Conservation (phyloP, 2,113 vertebrate genomes). For the Ceyx cyanopectus region DNA sequence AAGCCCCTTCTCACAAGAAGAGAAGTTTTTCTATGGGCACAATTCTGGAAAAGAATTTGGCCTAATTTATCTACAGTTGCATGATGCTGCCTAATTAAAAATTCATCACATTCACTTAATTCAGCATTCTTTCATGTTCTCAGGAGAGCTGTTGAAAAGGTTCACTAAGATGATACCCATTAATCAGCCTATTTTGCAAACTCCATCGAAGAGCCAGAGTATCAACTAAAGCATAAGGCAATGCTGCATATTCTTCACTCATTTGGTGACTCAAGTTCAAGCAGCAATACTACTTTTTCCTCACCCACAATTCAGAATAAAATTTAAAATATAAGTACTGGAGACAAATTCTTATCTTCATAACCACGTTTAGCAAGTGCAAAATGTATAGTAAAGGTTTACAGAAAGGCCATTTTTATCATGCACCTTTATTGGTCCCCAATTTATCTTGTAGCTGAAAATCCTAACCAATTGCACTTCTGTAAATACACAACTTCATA, state of each 20-base stretch:
- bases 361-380: not conserved
- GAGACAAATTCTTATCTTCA: not conserved
- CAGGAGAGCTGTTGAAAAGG: not conserved
- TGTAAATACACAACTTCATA: not conserved
- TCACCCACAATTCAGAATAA: not conserved
- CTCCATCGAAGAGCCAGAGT: not conserved
- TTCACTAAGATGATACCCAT: not conserved
- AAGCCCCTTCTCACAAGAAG: not conserved
- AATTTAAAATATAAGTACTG: not conserved
- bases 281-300: not conserved
- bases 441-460: not conserved
- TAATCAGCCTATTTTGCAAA: conserved; percentile 3
- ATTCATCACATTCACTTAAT: conserved; percentile 26
- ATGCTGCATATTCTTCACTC: not conserved
- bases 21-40: not conserved
- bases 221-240: not conserved
- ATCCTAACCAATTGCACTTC: not conserved
- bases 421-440: not conserved
- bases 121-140: not conserved
- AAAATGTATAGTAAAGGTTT: not conserved
- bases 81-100: not conserved
- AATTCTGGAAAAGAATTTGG: not conserved
- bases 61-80: not conserved
- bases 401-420: not conserved
- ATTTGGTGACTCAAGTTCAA: not conserved